Percentiles rank a stretch among this genome's conserved stretches.
phyloP scores from a whole-genome alignment of 2,888 invertebrate genomes.

The Acronicta aceris region DNA sequence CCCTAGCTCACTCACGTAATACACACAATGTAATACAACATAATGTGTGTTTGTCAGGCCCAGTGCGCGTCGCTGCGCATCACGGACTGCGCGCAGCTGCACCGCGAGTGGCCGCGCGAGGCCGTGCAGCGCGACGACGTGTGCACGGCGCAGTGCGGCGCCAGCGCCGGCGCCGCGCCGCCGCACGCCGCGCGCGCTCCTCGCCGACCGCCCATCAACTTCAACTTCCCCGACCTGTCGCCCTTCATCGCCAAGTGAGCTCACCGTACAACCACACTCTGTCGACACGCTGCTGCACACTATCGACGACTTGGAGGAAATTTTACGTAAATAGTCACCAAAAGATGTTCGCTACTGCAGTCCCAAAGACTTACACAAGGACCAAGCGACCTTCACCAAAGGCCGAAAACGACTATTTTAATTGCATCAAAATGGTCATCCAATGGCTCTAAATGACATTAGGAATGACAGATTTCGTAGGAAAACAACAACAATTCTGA shows the following conservation, averaged over 20 bases:
- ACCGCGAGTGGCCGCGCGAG: slow-evolving; percentile 95
- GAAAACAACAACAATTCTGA: too few species aligned
- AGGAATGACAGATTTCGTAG: too few species aligned
- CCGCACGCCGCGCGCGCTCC: slow-evolving; percentile 72
- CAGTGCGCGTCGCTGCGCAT: slow-evolving; percentile 96
- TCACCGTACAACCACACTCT: not conserved
- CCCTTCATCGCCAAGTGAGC: slow-evolving; percentile 91
- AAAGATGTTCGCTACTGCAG: too few species aligned
- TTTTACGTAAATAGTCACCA: too few species aligned
- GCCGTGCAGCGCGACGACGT: slow-evolving; percentile 95
- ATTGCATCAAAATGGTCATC: too few species aligned
- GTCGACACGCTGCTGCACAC: not conserved
- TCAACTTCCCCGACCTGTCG: slow-evolving; percentile 94
- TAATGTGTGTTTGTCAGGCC: slow-evolving; percentile 86
- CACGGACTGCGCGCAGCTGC: slow-evolving; percentile 95
- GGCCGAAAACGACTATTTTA: too few species aligned
- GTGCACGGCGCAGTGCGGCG: slow-evolving; percentile 97
- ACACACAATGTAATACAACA: too few species aligned
- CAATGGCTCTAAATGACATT: too few species aligned
- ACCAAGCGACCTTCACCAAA: too few species aligned
- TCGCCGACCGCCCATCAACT: slow-evolving; percentile 87
- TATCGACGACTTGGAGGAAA: too few species aligned
- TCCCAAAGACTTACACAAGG: too few species aligned
- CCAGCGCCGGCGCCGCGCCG: slow-evolving; percentile 80
- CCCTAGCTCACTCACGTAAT: too few species aligned